Base-by-base conservation (phyloP, 1,140 invertebrate genomes). In the Grapholita molesta region DNA sequence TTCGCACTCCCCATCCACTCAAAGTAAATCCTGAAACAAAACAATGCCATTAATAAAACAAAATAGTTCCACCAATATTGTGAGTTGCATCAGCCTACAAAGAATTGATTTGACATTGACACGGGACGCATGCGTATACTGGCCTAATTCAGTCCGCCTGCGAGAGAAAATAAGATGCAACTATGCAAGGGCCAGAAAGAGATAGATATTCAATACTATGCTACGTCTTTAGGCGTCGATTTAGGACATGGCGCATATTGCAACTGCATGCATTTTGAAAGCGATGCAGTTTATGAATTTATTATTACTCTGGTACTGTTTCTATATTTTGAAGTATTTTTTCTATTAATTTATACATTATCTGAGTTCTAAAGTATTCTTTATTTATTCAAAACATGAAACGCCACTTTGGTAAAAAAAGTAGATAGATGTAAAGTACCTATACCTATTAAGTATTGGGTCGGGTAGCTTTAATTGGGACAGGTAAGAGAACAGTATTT, bases 21-120 rank as follows among this genome's bases (percentile, higher is more conserved):
- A 61, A 61, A 15, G 55, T 9, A 15, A 61, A 61, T 61, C 55
- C 64, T 77, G 75, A 64, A 76, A 76, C 64, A 73, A 75, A 70
- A 75, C 74, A 78, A 76, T 72, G 71, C 67, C 66, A 72, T 73
- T 69, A 68, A 64, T 69, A 75, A 73, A 55, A 61, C 68, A 48
- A 74, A 42, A 73, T 67, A 64, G 57, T 72, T 67, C 64, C 70
- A 69, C 74, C 78, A 78, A 78, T 83, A 74, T 77, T 68, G 72
- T 74, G 76, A 73, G 64, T 86, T 90, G 88, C 88, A 90, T 88
- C 85, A 89, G 87, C 86, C 80, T 86, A 88, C 77, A 74, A n/a
- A 83, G 77, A 83, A 91, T 91, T 91, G 88, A 91, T 91, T 91
- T 86, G 88, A 91, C 88, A 89, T 91, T 89, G 88, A 89, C 81